Conservation (phyloP, 2,888 invertebrate species). For the Chrysina gloriosa region DNA sequence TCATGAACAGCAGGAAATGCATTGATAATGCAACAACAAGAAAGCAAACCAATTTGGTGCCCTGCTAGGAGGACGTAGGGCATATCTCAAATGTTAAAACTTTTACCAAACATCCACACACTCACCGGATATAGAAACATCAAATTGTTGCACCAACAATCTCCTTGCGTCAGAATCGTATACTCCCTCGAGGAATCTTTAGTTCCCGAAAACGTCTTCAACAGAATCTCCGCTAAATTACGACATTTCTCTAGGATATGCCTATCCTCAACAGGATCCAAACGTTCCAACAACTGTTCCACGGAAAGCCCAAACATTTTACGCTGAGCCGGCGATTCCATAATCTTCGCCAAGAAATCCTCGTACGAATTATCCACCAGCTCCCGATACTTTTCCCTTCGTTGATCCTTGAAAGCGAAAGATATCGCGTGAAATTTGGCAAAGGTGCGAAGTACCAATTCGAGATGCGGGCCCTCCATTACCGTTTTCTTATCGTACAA, state of each 20-base stretch:
- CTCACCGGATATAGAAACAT: slow-evolving; percentile 51
- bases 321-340: background rate
- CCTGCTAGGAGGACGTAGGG: no score
- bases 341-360: slow-evolving; percentile 28
- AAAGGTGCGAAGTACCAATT: slow-evolving; percentile 35
- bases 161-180: slow-evolving; percentile 52
- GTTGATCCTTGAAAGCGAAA: slow-evolving; percentile 37
- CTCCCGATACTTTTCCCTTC: slow-evolving; percentile 14
- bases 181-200: slow-evolving; percentile 37
- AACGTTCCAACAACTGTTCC: background rate
- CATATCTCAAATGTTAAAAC: no score
- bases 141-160: slow-evolving; percentile 56
- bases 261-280: slow-evolving; percentile 31
- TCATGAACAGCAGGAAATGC: no score
- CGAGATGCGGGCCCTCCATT: slow-evolving; percentile 36
- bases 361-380: background rate
- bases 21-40: no score
- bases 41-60: no score
- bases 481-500: slow-evolving; percentile 37
- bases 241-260: background rate
- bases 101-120: no score
- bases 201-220: background rate
- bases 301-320: background rate
- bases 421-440: slow-evolving; percentile 41
- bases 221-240: background rate